phyloP scores from a whole-genome alignment of 2,113 vertebrate genomes.

The Phrynocephalus versicolor region DNA sequence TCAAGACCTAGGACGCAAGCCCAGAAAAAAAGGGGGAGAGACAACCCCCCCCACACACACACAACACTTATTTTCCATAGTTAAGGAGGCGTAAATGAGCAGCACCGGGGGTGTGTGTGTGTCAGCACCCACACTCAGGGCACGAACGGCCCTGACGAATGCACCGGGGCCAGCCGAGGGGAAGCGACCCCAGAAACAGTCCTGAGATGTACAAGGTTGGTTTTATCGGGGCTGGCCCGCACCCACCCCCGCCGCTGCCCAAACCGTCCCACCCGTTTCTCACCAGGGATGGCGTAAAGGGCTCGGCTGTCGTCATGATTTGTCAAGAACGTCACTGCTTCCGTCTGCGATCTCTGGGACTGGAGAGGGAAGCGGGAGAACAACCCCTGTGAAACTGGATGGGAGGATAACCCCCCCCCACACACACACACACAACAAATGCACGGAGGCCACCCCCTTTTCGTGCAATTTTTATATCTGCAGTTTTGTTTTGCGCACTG shows the following conservation, averaged over 20 bases:
- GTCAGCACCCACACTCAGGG: no score
- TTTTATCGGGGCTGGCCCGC: no score
- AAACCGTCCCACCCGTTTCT: conserved; percentile 17
- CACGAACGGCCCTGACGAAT: no score
- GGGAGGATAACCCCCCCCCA: no score
- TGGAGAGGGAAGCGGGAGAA: conserved; percentile 56
- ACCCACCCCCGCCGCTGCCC: background rate
- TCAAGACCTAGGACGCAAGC: conserved; percentile 84
- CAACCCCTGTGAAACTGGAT: background rate
- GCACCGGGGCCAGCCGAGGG: background rate
- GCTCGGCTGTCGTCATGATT: conserved; percentile 98
- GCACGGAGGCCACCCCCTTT: no score
- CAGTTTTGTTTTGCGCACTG: no score
- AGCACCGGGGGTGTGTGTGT: no score
- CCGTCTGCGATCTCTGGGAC: conserved; percentile 97
- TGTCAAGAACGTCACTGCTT: conserved; percentile 96
- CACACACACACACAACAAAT: no score
- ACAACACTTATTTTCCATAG: no score
- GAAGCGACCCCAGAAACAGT: background rate
- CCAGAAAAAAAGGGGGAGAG: background rate
- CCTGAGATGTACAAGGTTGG: background rate
- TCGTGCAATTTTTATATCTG: no score
- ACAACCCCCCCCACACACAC: no score
- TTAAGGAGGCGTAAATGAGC: no score
- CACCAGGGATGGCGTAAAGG: conserved; percentile 97